phyloP scores from a whole-genome alignment of 2,888 invertebrate genomes.

The Drosophila diplacantha region DNA sequence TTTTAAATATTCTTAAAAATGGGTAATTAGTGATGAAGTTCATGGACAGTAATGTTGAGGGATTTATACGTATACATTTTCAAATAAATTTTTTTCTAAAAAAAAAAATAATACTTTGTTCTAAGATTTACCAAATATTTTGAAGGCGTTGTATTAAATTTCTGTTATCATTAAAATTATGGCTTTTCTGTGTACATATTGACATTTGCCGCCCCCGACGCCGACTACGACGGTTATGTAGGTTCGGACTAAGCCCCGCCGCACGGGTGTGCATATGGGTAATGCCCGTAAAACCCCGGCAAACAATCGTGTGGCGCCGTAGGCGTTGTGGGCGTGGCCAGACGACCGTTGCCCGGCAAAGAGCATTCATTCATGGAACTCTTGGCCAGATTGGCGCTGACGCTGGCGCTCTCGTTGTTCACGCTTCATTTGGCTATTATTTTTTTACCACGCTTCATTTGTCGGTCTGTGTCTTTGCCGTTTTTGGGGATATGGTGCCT shows the following conservation, averaged over 20 bases:
- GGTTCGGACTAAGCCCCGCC: constrained; percentile 4
- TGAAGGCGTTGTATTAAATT: no score
- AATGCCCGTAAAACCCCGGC: constrained; percentile 55
- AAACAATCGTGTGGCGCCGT: constrained; percentile 60
- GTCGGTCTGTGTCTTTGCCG: constrained; percentile 38
- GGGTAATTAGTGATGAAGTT: no score
- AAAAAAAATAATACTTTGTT: no score
- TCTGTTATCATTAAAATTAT: background rate
- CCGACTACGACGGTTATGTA: constrained; percentile 17
- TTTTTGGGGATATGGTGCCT: constrained; percentile 39
- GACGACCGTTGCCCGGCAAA: constrained; percentile 24
- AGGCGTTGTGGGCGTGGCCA: constrained; percentile 50
- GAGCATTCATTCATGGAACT: constrained; percentile 60
- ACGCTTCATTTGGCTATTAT: constrained; percentile 66
- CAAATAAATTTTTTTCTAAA: background rate
- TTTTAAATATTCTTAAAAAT: background rate
- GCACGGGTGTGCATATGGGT: constrained; percentile 42
- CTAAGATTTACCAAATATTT: background rate
- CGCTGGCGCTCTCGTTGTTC: constrained; percentile 46
- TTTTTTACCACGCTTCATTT: constrained; percentile 42
- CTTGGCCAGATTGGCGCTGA: constrained; percentile 37
- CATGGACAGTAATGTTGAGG: no score
- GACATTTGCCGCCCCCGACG: constrained; percentile 34
- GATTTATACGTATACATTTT: background rate
- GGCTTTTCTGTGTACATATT: constrained; percentile 8